Evolutionary conservation across 2,888 invertebrate genomes (phyloP), one percentile per base, ranked within the genome.

Genomic region (Scotopteryx bipunctaria): DNA sequence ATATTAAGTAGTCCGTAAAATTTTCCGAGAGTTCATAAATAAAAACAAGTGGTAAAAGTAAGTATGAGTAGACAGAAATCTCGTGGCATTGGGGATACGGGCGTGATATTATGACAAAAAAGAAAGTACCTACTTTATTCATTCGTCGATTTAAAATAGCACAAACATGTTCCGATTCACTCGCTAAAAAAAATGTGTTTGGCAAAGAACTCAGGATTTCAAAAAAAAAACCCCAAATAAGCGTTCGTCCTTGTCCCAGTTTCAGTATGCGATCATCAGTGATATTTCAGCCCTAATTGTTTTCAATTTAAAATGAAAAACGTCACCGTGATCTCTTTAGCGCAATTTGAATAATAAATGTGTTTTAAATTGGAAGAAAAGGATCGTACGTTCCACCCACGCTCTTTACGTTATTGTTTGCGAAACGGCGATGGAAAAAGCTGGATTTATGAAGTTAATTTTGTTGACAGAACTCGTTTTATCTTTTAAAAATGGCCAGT

Each of bases 341-440:
- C 51, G 41, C 46, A 36, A 33, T 54, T 58, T 46, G 36, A 48
- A 49, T 54, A 48, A 54, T 40, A 54, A 48, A 54, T 54, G 44
- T 15, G 44, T 27, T 54, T 43, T 53, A 53, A 53, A 53, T 47
- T 47, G 52, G 19, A 23, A 15, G 29, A 43, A 37, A 33, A 43
- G 32, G 19, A 36, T 46, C 31, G 35, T 15, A 14, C 19, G 29
- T 37, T 29, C 37, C 27, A 16, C 47, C 47, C 37, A 47, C 52
- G 41, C 21, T 21, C 14, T 31, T 33, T 14, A 8, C 8, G 9
- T 6, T 49, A 43, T 38, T 50, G 37, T 49, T 43, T 49, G 36
- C 23, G 13, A 11, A 25, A 49, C 33, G 17, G 29, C 32, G 33
- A 41, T 13, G 42, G 13, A 41, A 21, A 42, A 49, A 23, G 29